phyloP scores from a whole-genome alignment of 2,797 vertebrate genomes.

The Adelosebastes latens region DNA sequence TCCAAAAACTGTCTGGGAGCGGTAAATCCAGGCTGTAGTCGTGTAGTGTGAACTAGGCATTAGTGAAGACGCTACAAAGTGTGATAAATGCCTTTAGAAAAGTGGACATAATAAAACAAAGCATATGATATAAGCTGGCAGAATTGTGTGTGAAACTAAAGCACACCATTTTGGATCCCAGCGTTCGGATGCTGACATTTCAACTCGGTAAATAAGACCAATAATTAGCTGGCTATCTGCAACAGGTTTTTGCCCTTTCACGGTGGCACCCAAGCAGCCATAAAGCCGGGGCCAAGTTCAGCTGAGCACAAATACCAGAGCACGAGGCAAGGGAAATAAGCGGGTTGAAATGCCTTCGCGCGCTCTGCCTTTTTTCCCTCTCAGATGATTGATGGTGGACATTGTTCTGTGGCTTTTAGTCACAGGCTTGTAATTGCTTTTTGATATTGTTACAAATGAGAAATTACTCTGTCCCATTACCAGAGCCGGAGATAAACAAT shows the following conservation, averaged over 20 bases:
- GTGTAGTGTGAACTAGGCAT: background rate
- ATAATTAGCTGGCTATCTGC: slow-evolving; percentile 56
- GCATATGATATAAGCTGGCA: background rate
- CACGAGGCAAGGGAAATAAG: slow-evolving; percentile 58
- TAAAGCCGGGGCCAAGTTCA: slow-evolving; percentile 51
- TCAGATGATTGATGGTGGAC: slow-evolving; percentile 79
- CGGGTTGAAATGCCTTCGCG: slow-evolving; percentile 45
- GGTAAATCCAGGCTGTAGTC: fast-evolving
- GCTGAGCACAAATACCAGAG: slow-evolving; percentile 63
- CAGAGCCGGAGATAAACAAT: slow-evolving; percentile 74
- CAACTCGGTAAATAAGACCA: slow-evolving; percentile 53
- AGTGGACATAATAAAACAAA: background rate
- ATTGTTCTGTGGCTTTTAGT: slow-evolving; percentile 83
- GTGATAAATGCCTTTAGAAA: background rate
- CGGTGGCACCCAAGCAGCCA: slow-evolving; percentile 39
- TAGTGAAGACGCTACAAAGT: background rate
- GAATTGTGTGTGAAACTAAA: background rate
- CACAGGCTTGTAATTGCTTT: slow-evolving; percentile 81
- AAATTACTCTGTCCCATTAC: slow-evolving; percentile 81
- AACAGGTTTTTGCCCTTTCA: slow-evolving; percentile 62
- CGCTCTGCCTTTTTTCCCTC: slow-evolving; percentile 45
- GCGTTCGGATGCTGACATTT: slow-evolving; percentile 49
- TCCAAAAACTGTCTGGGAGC: no score
- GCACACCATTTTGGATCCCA: background rate
- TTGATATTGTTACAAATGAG: slow-evolving; percentile 85